Conservation (phyloP, 2,888 invertebrate genomes). For the Ochlodes sylvanus region DNA sequence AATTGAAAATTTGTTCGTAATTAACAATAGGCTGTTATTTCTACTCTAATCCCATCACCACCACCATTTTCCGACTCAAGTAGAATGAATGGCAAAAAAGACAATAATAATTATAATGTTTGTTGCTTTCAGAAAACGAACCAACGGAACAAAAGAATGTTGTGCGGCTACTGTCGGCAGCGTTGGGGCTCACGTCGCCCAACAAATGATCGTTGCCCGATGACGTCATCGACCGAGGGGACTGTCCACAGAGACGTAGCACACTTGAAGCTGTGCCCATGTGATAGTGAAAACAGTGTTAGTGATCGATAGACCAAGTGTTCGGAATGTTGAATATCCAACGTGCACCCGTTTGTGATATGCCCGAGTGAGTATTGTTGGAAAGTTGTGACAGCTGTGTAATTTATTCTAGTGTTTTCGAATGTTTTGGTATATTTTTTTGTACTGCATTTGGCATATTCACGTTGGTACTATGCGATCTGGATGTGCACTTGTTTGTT, state of each 20-base stretch:
- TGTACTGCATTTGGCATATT: background rate
- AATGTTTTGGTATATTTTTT: background rate
- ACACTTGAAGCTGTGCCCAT: background rate
- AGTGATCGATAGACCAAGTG: background rate
- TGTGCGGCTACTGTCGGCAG: slow-evolving; percentile 91
- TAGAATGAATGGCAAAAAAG: too few species aligned
- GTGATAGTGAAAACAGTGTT: slow-evolving; percentile 6
- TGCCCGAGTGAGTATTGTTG: background rate
- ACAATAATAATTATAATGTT: too few species aligned
- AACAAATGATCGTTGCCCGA: slow-evolving; percentile 66
- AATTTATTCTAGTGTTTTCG: background rate
- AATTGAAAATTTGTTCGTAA: too few species aligned
- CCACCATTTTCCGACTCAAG: too few species aligned
- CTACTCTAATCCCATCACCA: too few species aligned
- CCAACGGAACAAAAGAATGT: slow-evolving; percentile 91
- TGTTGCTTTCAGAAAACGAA: slow-evolving; percentile 85
- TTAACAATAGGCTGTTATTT: too few species aligned
- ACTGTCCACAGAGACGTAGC: background rate
- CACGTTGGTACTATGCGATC: background rate
- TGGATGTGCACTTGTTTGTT: background rate
- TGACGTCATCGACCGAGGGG: slow-evolving; percentile 47
- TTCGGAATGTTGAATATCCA: background rate
- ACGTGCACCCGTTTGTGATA: too few species aligned
- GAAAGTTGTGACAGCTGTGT: background rate
- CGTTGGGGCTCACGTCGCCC: slow-evolving; percentile 86